Evolutionary conservation across 2,888 invertebrate species (phyloP), one percentile per base, ranked within the genome.

Genomic region (Zaprionus lineosus): DNA sequence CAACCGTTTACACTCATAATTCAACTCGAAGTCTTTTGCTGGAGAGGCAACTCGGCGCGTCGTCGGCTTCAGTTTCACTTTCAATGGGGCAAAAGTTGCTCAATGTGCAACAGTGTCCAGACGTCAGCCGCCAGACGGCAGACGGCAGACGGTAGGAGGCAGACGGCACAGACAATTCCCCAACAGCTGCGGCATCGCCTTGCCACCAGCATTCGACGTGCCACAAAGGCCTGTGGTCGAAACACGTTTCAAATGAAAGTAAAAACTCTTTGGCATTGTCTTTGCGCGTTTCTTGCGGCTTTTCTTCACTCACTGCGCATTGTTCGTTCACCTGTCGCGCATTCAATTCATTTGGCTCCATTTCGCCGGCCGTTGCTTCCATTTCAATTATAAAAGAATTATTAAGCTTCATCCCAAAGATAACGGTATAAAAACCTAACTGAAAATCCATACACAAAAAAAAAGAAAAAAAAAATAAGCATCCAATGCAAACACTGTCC

Each of bases 181-280:
- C 47, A 31, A 31, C 44, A 40, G 60, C 57, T 58, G 44, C 9
- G 11, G 39, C 16, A 12, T 36, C 28, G 44, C 36, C 14, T 55
- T 41, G 41, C 36, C 41, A 46, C 43, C 58, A n/a, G n/a, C n/a
- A n/a, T 37, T 26, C 53, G 14, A 28, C 8, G 24, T 60, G 51
- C 26, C 33, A 31, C 39, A 47, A 40, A 40, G 48, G 48, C 52
- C 56, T 66, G 56, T 72, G 72, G 56, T 53, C 62, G 52, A 85
- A 87, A 86, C 88, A 84, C 81, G 87, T 88, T 87, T 82, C 84
- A 82, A 87, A 87, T 87, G 87, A 87, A 87, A 87, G 88, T 88
- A 87, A 87, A 87, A 87, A 74, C 76, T 69, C 68, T 67, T 83
- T 83, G 79, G 74, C 76, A 84, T 78, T 79, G 85, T 83, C 57